Percentiles rank a stretch among this genome's conserved stretches.
These are phyloP conservation scores for Euplexia lucipara DNA, from an alignment of 2,888 invertebrate species.

Conservation along the genomic window DNA sequence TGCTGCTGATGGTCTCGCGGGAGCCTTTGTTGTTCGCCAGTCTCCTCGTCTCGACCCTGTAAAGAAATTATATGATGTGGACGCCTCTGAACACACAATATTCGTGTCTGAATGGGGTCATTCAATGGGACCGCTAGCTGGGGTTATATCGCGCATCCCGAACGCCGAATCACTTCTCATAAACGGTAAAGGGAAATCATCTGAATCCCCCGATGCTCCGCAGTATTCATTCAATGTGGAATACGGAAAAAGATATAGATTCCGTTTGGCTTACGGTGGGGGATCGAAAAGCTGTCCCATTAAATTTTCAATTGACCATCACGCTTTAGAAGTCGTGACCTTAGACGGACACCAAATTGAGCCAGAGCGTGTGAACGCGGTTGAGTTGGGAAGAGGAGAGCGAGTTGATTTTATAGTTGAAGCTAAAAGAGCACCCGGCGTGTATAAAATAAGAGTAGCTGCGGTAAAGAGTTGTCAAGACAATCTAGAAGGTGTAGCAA, in stretches of 20 bases:
- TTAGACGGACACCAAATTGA: constrained; percentile 93
- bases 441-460: constrained; percentile 92
- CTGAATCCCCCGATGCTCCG: constrained; percentile 82
- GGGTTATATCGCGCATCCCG: constrained; percentile 80
- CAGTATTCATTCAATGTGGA: constrained; percentile 89
- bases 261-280: constrained; percentile 93
- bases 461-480: constrained; percentile 88
- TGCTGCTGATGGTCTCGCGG: constrained; percentile 93
- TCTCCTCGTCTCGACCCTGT: constrained; percentile 92
- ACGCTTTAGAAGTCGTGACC: constrained; percentile 92
- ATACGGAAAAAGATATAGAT: constrained; percentile 92
- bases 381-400: constrained; percentile 93
- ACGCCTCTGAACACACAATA: constrained; percentile 93
- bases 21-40: constrained; percentile 93
- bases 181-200: constrained; percentile 91
- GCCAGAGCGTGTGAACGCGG: constrained; percentile 90
- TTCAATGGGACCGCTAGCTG: constrained; percentile 87
- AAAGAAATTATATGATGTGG: constrained; percentile 92
- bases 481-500: constrained; percentile 88
- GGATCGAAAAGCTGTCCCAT: constrained; percentile 93
- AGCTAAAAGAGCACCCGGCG: constrained; percentile 89
- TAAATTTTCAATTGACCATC: constrained; percentile 92
- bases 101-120: constrained; percentile 94
- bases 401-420: constrained; percentile 94
- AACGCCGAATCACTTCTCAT: constrained; percentile 91